Percentiles rank a stretch among this genome's conserved stretches.
phyloP scores from a whole-genome alignment of 2,113 vertebrate genomes.

The Vimba vimba region DNA sequence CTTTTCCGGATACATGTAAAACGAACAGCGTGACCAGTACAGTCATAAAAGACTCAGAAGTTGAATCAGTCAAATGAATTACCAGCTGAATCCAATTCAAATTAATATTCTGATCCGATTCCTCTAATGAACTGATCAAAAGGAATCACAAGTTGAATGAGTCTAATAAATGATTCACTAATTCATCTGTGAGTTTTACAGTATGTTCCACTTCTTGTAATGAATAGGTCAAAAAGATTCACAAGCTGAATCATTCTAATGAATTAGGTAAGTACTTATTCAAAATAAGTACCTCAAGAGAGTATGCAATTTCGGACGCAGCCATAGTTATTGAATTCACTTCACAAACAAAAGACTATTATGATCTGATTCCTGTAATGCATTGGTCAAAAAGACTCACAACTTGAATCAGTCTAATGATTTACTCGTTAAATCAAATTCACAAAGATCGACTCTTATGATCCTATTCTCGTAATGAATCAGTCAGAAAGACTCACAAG shows the following conservation, averaged over 20 bases:
- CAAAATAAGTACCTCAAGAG: no score
- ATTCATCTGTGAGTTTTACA: background rate
- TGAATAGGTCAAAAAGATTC: background rate
- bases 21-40: background rate
- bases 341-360: background rate
- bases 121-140: background rate
- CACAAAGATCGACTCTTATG: background rate
- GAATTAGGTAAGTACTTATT: background rate
- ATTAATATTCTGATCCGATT: background rate
- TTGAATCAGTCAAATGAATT: background rate
- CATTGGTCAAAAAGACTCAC: background rate
- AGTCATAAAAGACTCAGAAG: background rate
- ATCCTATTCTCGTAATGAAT: background rate
- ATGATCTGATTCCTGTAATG: background rate
- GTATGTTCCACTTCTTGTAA: background rate
- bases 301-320: no score
- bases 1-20: no score
- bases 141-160: background rate
- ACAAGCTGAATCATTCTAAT: background rate
- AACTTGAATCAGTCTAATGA: background rate
- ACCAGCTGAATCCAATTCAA: background rate
- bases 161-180: background rate
- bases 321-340: background rate
- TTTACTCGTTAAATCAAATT: background rate
- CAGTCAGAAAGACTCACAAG: background rate